Base-by-base conservation (phyloP, 2,888 invertebrate species). In the Drosophila planitibia region DNA sequence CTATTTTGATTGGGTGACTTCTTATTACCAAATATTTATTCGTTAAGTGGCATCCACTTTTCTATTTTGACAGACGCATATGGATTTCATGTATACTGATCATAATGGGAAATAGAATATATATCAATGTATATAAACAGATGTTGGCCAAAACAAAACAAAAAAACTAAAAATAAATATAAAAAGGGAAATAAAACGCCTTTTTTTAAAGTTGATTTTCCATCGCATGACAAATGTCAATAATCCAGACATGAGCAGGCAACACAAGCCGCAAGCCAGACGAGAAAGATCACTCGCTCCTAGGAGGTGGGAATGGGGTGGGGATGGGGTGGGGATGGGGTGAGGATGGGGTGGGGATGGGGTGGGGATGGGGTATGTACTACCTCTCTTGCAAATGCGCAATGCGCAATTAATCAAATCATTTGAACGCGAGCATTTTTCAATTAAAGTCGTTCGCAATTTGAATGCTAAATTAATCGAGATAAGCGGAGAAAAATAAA, bases 381-480 rank as follows among this genome's bases (percentile, higher is more conserved):
- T n/a, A 58, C 22, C 58, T 44, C 32, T 51, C 28, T 6, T 28
- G 30, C 25, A 32, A 28, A 32, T 22, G 7, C 14, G 35, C 69
- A 62, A 51, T 74, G 74, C 70, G 62, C 85, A 77, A 88, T 85
- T 85, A 88, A 88, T 88, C 58, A 82, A 75, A 89, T 76, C 73
- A 76, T 61, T 66, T 58, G 61, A 32, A 61, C 32, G 61, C 25
- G 47, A 76, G 52, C 59, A 54, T 60, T 69, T 76, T 62, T 74
- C 72, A 82, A 89, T 79, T 79, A 77, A 71, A 72, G 52, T 71
- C 67, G 41, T 69, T 67, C 54, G 65, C 79, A 81, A 78, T 69
- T 82, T 70, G 58, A 57, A 70, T 74, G 61, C 66, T 61, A 58
- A 78, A 78, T 76, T 58, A 58, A 67, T 80, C 14, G 53, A 22